Evolutionary conservation across 2,888 invertebrate species (phyloP).

Genomic region (Malthinus flaveolus): DNA sequence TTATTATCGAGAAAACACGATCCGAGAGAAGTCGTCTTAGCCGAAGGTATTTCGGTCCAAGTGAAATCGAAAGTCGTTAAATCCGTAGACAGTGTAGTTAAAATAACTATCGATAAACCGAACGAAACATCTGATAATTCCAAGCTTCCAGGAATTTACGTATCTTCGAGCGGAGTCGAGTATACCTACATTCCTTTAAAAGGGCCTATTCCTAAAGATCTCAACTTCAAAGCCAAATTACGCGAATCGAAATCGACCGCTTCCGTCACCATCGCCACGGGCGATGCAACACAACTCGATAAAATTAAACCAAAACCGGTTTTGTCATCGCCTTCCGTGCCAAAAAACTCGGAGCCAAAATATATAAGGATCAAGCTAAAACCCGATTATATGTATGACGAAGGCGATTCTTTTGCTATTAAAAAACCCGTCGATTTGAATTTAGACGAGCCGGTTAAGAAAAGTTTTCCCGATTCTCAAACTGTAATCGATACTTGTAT

Average conservation of each 20-base stretch:
- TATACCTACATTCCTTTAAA: slow-evolving; percentile 56
- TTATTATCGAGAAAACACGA: slow-evolving; percentile 65
- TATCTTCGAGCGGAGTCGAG: slow-evolving; percentile 52
- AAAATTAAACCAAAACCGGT: slow-evolving; percentile 38
- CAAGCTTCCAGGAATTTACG: slow-evolving; percentile 46
- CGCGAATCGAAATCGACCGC: slow-evolving; percentile 31
- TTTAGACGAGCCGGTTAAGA: slow-evolving; percentile 53
- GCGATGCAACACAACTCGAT: slow-evolving; percentile 25
- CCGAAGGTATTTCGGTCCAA: slow-evolving; percentile 62
- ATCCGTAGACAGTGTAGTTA: slow-evolving; percentile 37
- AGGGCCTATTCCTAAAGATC: slow-evolving; percentile 50
- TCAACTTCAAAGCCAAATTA: slow-evolving; percentile 23
- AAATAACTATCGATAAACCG: slow-evolving; percentile 49
- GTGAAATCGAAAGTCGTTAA: slow-evolving; percentile 27
- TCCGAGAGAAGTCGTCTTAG: slow-evolving; percentile 66
- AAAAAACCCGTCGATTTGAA: slow-evolving; percentile 67
- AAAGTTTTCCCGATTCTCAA: slow-evolving; percentile 54
- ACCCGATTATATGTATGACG: slow-evolving; percentile 73
- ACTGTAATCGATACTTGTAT: slow-evolving; percentile 39
- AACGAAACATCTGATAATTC: slow-evolving; percentile 32
- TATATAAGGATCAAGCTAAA: slow-evolving; percentile 72
- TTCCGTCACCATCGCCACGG: slow-evolving; percentile 5
- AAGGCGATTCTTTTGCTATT: slow-evolving; percentile 48
- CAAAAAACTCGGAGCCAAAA: slow-evolving; percentile 50
- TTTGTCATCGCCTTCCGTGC: slow-evolving; percentile 22